phyloP scores from a whole-genome alignment of 2,888 invertebrate genomes.

The Celastrina argiolus region DNA sequence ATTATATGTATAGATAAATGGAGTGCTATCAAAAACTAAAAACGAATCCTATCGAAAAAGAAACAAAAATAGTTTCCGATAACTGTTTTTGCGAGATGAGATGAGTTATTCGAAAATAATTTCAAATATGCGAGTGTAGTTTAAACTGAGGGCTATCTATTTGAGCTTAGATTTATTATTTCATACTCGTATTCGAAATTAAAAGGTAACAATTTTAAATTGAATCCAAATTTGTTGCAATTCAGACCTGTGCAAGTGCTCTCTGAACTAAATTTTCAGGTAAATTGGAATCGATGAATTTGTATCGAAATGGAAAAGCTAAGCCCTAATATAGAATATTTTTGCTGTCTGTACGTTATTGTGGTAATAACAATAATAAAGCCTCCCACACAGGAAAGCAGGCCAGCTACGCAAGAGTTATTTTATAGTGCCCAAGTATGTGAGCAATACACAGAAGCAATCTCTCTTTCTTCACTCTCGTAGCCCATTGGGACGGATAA shows the following conservation, averaged over 20 bases:
- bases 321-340: not conserved
- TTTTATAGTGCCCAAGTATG: too few relatives aligned
- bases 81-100: not conserved
- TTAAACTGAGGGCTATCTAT: not conserved
- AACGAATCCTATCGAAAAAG: not conserved
- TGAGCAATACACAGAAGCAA: too few relatives aligned
- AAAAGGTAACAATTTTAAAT: slow-evolving; percentile 4
- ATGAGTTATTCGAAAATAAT: not conserved
- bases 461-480: too few relatives aligned
- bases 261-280: not conserved
- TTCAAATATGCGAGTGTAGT: not conserved
- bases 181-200: slow-evolving; percentile 6
- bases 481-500: too few relatives aligned
- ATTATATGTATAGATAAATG: not conserved
- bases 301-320: not conserved
- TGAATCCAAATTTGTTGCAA: slow-evolving; percentile 8
- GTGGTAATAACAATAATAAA: too few relatives aligned
- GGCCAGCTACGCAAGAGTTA: too few relatives aligned
- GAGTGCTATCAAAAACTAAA: not conserved
- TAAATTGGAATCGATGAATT: not conserved
- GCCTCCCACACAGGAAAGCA: too few relatives aligned
- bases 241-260: not conserved
- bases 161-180: slow-evolving; percentile 6
- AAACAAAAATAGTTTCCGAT: not conserved
- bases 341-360: too few relatives aligned